These are phyloP conservation scores for Psittacula echo DNA, from an alignment of 2,797 vertebrate genomes.

Conservation along the genomic window DNA sequence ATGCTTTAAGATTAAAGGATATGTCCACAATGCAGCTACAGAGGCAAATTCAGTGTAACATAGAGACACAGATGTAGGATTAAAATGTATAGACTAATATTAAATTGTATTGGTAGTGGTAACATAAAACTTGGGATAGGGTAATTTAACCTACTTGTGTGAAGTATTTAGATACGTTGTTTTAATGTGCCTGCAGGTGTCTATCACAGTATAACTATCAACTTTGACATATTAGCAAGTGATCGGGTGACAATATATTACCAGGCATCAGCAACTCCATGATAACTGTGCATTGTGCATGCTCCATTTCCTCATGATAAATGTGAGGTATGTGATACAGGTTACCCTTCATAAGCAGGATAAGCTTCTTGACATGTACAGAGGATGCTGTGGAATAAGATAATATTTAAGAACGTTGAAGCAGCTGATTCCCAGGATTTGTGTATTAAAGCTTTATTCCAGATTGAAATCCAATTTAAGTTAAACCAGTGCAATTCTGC, in stretches of 20 bases:
- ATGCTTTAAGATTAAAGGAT: neutral
- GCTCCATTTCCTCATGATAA: conserved; percentile 37
- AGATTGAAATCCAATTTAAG: conserved; percentile 7
- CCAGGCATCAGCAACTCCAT: neutral
- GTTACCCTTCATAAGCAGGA: neutral
- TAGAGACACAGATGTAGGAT: neutral
- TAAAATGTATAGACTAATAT: neutral
- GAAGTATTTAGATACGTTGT: neutral
- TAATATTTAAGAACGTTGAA: rapidly evolving
- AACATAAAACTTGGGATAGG: neutral
- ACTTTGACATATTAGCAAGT: conserved; percentile 10
- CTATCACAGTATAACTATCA: neutral
- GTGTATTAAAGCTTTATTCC: neutral
- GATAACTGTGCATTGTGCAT: conserved; percentile 29
- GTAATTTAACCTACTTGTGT: neutral
- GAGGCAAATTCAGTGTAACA: neutral
- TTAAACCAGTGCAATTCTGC: neutral
- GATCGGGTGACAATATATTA: neutral
- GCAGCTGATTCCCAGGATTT: neutral
- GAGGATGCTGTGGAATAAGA: neutral
- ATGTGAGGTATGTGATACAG: neutral
- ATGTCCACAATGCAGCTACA: neutral
- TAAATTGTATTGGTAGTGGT: neutral
- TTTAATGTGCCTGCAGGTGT: neutral
- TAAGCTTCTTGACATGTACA: neutral